Base-by-base conservation (phyloP, 2,888 invertebrate genomes). In the Phalera bucephala region DNA sequence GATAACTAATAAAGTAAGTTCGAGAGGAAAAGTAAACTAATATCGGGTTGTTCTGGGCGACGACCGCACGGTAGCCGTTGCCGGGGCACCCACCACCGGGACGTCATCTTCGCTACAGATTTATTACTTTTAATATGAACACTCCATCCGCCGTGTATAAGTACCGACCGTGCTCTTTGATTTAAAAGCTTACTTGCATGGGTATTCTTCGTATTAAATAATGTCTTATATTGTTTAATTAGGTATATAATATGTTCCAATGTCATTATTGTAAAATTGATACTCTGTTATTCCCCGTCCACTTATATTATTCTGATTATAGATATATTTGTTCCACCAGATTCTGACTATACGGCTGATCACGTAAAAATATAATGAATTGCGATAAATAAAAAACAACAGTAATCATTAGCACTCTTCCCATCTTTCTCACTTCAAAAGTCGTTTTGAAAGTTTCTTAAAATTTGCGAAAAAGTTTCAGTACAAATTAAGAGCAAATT, bases 21-120 rank as follows among this genome's bases (percentile, higher is more conserved):
- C 73, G 77, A 87, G 87, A 81, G 82, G 80, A 84, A 88, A 90
- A 90, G 90, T 88, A 90, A 90, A 90, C 90, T 90, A 90, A 90
- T 90, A 90, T 88, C 89, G 82, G 81, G 63, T 73, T 80, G 79
- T 79, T 73, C 72, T 69, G 73, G 61, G 60, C 70, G 77, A 68
- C 66, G 68, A 64, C 67, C 68, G 68, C 39, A 46, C 43, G 47
- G 53, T 49, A 53, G 49, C 55, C 52, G 49, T 41, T 33, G 48
- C 50, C 44, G 38, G 37, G 43, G 43, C 51, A 38, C 14, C 35
- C 42, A 40, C 40, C 57, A 51, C 58, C 65, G 43, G 43, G 36
- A 54, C 58, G 64, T 73, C 74, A 71, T 75, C 66, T 69, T 69
- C 53, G 69, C 77, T 75, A 70, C 74, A 75, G 80, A 84, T 83